Evolutionary conservation across 2,888 invertebrate genomes (phyloP).

Genomic region (Pycnomerus fuliginosus): DNA sequence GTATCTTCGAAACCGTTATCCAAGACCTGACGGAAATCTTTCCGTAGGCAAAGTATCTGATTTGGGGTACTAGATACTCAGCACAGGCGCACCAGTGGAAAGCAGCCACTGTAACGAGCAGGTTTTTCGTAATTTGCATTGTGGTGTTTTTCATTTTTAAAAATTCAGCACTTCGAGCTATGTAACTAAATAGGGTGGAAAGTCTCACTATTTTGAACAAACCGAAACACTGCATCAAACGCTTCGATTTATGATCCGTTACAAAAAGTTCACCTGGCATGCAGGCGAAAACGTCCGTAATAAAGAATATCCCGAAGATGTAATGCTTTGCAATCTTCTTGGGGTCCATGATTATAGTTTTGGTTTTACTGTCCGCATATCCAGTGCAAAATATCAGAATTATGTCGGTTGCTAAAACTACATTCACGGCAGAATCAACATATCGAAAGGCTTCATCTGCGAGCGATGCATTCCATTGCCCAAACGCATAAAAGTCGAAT

Average conservation of each 20-base stretch:
- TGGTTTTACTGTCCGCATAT: slow-evolving; percentile 2
- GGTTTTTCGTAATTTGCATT: not conserved
- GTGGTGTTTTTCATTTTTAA: not conserved
- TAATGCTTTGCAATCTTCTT: slow-evolving; percentile 9
- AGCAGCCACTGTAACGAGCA: slow-evolving; percentile 2
- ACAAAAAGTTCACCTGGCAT: slow-evolving; percentile 2
- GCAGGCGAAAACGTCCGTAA: slow-evolving; percentile 6
- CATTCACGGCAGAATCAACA: no score
- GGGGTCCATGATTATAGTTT: slow-evolving; percentile 9
- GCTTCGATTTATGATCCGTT: slow-evolving; percentile 1
- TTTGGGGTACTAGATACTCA: slow-evolving; percentile 8
- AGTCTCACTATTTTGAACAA: slow-evolving; percentile 10
- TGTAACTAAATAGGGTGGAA: slow-evolving; percentile 7
- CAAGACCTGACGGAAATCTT: slow-evolving; percentile 6
- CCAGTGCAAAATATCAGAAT: slow-evolving; percentile 10
- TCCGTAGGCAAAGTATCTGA: slow-evolving; percentile 2
- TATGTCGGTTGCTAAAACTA: slow-evolving; percentile 25
- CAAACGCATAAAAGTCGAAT: slow-evolving; percentile 10
- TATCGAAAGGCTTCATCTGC: no score
- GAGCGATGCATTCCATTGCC: no score
- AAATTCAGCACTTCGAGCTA: slow-evolving; percentile 6
- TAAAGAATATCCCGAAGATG: slow-evolving; percentile 8
- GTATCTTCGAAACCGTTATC: slow-evolving; percentile 5
- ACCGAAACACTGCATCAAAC: slow-evolving; percentile 1
- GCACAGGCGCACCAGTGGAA: slow-evolving; percentile 14